These are phyloP conservation scores for Orchesellides sinensis DNA, from an alignment of 2,888 invertebrate genomes.

Conservation along the genomic window DNA sequence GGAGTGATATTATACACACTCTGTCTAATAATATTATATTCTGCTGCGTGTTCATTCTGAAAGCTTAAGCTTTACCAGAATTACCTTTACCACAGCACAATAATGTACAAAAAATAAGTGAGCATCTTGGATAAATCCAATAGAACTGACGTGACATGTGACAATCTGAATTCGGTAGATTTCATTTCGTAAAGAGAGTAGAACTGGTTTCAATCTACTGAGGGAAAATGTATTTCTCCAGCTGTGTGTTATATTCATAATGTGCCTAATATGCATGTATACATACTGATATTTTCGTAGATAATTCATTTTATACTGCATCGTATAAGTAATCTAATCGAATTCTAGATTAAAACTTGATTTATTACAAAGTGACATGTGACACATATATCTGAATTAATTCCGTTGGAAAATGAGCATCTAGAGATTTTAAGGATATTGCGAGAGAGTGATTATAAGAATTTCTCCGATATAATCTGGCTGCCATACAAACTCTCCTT, in stretches of 20 bases:
- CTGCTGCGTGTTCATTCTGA: not conserved
- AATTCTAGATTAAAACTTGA: constrained; percentile 33
- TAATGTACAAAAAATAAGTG: not conserved
- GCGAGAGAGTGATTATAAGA: too few species aligned
- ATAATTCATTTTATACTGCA: too few species aligned
- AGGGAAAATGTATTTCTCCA: not conserved
- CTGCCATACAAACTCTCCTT: too few species aligned
- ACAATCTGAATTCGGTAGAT: constrained; percentile 41
- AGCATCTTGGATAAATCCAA: constrained; percentile 40
- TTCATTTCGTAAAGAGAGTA: constrained; percentile 10
- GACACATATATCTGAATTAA: constrained; percentile 31
- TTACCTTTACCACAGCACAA: constrained; percentile 7
- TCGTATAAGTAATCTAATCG: not conserved
- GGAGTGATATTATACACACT: not conserved
- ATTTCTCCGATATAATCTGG: too few species aligned
- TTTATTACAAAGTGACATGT: constrained; percentile 33
- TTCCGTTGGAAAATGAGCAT: not conserved
- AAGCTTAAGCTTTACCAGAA: not conserved
- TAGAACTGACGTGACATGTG: constrained; percentile 41
- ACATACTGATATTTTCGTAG: too few species aligned
- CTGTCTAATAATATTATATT: not conserved
- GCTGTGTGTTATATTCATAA: too few species aligned
- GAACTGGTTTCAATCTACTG: constrained; percentile 8
- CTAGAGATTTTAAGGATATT: too few species aligned
- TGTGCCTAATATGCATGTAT: too few species aligned